Conservation (phyloP, 2,888 invertebrate genomes). For the Phytoseiulus persimilis region DNA sequence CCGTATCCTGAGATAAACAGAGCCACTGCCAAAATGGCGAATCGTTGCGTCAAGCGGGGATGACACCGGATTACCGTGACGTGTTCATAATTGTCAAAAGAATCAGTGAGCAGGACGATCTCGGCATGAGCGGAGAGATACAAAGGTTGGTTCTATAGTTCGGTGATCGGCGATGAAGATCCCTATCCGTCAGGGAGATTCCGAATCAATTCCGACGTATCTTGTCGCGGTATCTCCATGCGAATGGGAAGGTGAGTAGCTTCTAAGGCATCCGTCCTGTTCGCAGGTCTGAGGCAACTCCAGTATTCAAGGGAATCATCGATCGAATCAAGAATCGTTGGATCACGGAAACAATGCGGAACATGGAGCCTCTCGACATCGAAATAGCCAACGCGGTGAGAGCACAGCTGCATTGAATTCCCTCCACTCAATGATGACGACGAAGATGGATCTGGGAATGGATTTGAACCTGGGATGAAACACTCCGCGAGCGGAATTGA, state of each 20-base stretch:
- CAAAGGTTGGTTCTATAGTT: too few relatives aligned
- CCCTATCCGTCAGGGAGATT: too few relatives aligned
- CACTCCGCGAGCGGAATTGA: too few relatives aligned
- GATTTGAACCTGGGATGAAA: too few relatives aligned
- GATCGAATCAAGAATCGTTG: neutral
- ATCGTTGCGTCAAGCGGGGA: neutral
- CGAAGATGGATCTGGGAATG: too few relatives aligned
- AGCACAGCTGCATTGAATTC: too few relatives aligned
- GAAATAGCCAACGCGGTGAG: neutral
- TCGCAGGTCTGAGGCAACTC: neutral
- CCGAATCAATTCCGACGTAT: neutral
- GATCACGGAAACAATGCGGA: neutral
- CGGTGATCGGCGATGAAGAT: too few relatives aligned
- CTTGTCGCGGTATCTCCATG: neutral
- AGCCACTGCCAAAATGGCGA: slow-evolving; percentile 29
- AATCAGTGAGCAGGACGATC: slow-evolving; percentile 9
- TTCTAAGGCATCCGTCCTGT: neutral
- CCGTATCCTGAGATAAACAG: slow-evolving; percentile 9
- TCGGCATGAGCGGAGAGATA: slow-evolving; percentile 14
- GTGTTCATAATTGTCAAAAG: neutral
- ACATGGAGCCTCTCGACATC: slow-evolving; percentile 25
- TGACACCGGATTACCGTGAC: slow-evolving; percentile 17
- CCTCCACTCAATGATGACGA: too few relatives aligned
- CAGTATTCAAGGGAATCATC: neutral
- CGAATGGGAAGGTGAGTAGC: too few relatives aligned